Conservation (phyloP, 2,113 vertebrate species). For the Tachysurus vachellii region DNA sequence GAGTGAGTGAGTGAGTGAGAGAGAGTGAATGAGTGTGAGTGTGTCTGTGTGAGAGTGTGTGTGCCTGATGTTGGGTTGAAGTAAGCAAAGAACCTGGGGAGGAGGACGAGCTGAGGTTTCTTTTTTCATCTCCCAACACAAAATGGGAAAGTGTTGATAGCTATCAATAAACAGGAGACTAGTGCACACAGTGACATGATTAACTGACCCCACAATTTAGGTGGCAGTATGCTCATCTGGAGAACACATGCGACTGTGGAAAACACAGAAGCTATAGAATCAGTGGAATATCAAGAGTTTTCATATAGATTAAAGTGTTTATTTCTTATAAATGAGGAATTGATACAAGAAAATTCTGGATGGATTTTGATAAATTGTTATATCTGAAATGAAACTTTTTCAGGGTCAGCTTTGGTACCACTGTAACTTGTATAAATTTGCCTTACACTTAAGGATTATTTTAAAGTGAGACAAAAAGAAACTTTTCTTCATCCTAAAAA, state of each 20-base stretch:
- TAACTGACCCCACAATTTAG: slow-evolving; percentile 49
- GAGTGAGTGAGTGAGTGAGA: too few relatives aligned
- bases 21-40: too few relatives aligned
- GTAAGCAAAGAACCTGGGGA: slow-evolving; percentile 42
- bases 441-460: background rate
- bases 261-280: slow-evolving; percentile 20
- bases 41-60: slow-evolving; percentile 26
- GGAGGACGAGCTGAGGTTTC: background rate
- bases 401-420: background rate
- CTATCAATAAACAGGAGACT: slow-evolving; percentile 63
- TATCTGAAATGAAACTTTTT: background rate
- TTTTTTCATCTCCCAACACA: slow-evolving; percentile 42
- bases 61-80: slow-evolving; percentile 59
- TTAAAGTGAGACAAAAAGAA: background rate
- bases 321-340: background rate
- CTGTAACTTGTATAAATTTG: background rate
- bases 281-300: background rate
- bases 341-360: background rate
- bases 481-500: background rate
- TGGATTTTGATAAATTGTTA: background rate
- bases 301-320: background rate
- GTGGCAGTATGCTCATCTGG: slow-evolving; percentile 58
- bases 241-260: slow-evolving; percentile 39
- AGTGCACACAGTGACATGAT: slow-evolving; percentile 56
- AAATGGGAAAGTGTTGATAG: slow-evolving; percentile 70